Base-by-base conservation (phyloP, 2,797 vertebrate genomes). In the Basileuterus tristriatus region DNA sequence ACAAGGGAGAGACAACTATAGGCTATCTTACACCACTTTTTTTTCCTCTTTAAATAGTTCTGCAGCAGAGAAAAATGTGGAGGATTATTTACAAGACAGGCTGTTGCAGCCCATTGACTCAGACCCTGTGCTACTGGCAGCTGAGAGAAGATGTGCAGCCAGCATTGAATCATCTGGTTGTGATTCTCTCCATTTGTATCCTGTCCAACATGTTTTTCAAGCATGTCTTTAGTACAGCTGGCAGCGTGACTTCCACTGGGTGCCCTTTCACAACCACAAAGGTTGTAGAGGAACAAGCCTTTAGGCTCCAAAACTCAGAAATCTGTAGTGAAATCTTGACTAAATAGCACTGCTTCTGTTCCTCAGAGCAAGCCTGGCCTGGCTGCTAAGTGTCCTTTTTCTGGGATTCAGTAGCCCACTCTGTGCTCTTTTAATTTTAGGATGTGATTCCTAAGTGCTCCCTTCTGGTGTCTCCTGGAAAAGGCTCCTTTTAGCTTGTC, bases 141-240 rank as follows among this genome's bases (percentile, higher is more conserved):
- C 65, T 78, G 62, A 89, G 79, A 29, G 65, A 93, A 91, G 82
- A 91, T 88, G 58, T 75, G 65, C 79, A 88, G 89, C 94, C 93
- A 91, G 77, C 69, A 90, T 16, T 90, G 91, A 95, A 90, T 95
- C 87, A 93, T 90, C 69, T 95, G 94, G 63, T 85, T 94, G 55
- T n/a, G 64, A 39, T 90, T 94, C 84, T 91, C 23, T 91, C 80
- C 9, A 71, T 62, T 95, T 86, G 72, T 78, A 88, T 56, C 39
- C 37, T 27, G 19, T 71, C 82, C 93, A 93, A 83, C 27, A 36
- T 47, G 46, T 75, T 89, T 89, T 67, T 90, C 78, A 70, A 71
- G 89, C 70, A 84, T 75, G 77, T 52, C 70, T 89, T 93, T 53
- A 67, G 81, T 84, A 72, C 18, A 91, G 58, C 87, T 94, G 84